Conservation (phyloP, 2,113 vertebrate genomes). For the Istiophorus platypterus region DNA sequence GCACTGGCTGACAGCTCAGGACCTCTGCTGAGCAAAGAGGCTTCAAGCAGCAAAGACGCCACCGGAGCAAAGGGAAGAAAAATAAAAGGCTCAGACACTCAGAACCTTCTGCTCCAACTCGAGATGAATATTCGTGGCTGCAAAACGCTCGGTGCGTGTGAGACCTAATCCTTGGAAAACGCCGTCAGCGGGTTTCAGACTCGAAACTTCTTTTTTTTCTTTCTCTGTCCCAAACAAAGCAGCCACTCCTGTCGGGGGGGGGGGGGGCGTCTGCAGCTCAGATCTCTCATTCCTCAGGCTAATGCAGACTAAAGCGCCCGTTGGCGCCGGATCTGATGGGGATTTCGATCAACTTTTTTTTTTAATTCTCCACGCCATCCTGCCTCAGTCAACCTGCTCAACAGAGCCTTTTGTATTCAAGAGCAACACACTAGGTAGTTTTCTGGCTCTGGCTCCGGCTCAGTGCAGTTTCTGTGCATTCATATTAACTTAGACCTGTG, state of each 20-base stretch:
- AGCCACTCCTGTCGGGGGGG: neutral
- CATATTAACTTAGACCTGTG: no score
- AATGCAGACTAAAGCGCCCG: slow-evolving; percentile 10
- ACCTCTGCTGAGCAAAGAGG: neutral
- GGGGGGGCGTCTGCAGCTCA: slow-evolving; percentile 19
- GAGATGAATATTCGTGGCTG: neutral
- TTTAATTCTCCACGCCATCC: neutral
- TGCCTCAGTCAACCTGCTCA: neutral
- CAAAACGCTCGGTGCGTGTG: neutral
- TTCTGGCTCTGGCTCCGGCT: no score
- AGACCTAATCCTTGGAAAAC: slow-evolving; percentile 14
- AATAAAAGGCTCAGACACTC: neutral
- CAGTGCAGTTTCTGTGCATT: no score
- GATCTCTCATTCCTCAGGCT: slow-evolving; percentile 47
- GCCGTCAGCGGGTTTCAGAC: neutral
- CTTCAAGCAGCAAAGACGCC: neutral
- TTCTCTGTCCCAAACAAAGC: no score
- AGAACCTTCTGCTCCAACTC: neutral
- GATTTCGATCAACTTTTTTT: slow-evolving; percentile 30
- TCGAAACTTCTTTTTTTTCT: neutral
- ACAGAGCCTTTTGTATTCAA: neutral
- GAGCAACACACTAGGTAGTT: neutral
- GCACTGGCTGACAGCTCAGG: neutral
- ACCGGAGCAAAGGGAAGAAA: neutral
- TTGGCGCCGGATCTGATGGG: slow-evolving; percentile 17